Evolutionary conservation across 2,797 vertebrate species (phyloP).

Genomic region (Darevskia nairensis): DNA sequence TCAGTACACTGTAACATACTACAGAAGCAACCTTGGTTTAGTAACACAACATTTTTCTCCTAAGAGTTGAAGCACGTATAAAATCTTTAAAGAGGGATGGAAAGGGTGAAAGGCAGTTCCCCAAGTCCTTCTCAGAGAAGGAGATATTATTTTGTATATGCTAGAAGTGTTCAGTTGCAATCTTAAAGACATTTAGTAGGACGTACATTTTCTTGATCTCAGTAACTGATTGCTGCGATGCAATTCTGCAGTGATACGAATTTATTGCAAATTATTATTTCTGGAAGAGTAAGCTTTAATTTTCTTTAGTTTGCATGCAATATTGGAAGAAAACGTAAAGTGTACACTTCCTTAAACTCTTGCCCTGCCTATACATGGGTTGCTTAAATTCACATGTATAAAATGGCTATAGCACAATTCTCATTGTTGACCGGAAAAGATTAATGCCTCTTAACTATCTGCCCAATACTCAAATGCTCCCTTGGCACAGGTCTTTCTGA

Average conservation of each 20-base stretch:
- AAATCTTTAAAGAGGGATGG: neutral
- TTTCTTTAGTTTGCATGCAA: neutral
- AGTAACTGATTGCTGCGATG: neutral
- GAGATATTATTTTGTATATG: neutral
- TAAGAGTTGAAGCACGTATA: neutral
- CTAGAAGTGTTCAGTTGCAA: neutral
- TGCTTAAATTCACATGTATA: neutral
- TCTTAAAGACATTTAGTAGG: no score
- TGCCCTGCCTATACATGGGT: neutral
- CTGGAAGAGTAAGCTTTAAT: neutral
- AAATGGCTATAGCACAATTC: neutral
- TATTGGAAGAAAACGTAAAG: neutral
- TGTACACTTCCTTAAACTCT: no score
- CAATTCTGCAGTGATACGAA: neutral
- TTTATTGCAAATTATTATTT: neutral
- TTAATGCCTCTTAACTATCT: neutral
- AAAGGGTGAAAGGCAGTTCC: neutral
- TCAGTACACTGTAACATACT: neutral
- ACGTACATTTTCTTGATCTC: neutral
- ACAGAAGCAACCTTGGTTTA: neutral
- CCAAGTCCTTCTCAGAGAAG: neutral
- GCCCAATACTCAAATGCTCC: constrained; percentile 11
- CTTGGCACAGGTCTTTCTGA: constrained; percentile 19
- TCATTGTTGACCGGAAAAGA: fast-evolving
- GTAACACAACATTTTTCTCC: neutral